Evolutionary conservation across 2,797 vertebrate species (phyloP).

Genomic region (Oreochromis mossambicus): DNA sequence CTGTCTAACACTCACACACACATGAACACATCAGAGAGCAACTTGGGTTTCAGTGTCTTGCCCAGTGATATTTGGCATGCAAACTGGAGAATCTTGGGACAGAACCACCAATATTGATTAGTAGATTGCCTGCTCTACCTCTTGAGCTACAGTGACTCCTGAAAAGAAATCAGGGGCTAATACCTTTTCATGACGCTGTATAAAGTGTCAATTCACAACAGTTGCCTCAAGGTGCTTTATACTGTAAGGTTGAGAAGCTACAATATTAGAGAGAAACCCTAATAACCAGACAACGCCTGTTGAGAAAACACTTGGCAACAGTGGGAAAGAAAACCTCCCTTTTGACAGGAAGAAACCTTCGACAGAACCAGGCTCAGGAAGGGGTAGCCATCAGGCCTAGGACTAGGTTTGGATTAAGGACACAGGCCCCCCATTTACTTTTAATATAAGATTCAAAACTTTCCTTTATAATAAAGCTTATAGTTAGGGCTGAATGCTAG

Average conservation of each 20-base stretch:
- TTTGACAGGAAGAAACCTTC: background rate
- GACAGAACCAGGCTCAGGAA: background rate
- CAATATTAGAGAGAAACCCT: background rate
- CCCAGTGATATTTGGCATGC: background rate
- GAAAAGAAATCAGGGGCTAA: background rate
- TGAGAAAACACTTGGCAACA: background rate
- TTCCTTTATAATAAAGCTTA: background rate
- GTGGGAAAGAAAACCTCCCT: background rate
- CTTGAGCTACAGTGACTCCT: background rate
- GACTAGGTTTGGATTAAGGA: background rate
- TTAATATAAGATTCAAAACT: background rate
- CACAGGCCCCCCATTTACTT: background rate
- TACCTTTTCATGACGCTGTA: background rate
- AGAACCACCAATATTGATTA: background rate
- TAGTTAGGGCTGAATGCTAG: background rate
- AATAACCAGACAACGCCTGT: too few species aligned
- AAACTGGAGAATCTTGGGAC: background rate
- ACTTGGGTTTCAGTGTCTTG: background rate
- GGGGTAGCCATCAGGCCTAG: background rate
- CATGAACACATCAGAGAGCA: background rate
- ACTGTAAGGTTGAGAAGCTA: background rate
- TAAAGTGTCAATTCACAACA: background rate
- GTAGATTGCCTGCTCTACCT: background rate
- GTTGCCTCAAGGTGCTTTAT: background rate
- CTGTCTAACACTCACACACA: background rate